Evolutionary conservation across 1,140 invertebrate genomes (phyloP).

Genomic region (honey bee (Apis mellifera)): Amel_HAv3.1 CM009936.2:8501501-8502000

Average conservation of each 20-base stretch:
- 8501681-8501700: not conserved
- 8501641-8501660: not conserved
- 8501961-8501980: conserved; percentile 42
- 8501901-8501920: not conserved
- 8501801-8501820: not conserved
- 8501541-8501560: conserved; percentile 25
- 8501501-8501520: not conserved
- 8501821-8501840: not conserved
- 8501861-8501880: not conserved
- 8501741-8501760: not conserved
- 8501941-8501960: not conserved
- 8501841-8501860: not conserved
- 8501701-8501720: not conserved
- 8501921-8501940: not conserved
- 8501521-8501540: not conserved
- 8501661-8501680: not conserved
- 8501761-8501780: no score
- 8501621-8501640: not conserved
- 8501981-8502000: not conserved
- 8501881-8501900: not conserved
- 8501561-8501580: not conserved
- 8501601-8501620: not conserved
- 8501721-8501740: not conserved
- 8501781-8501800: not conserved
- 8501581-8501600: conserved; percentile 5